These are phyloP conservation scores for Conops quadrifasciatus DNA, from an alignment of 2,888 invertebrate genomes.

Conservation along the genomic window DNA sequence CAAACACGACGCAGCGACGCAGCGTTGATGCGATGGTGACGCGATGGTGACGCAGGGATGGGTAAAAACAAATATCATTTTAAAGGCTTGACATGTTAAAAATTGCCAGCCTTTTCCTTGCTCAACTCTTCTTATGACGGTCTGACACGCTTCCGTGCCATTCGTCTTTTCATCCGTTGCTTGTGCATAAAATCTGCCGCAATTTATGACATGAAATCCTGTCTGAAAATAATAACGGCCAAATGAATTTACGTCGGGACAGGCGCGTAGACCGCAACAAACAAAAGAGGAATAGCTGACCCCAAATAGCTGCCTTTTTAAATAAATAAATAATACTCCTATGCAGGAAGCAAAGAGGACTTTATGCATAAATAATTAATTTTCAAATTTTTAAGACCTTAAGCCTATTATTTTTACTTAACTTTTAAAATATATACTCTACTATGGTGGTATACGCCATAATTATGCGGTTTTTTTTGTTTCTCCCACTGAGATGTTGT, in stretches of 20 bases:
- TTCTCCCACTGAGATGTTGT: too few relatives aligned
- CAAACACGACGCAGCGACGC: background rate
- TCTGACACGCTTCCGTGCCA: background rate
- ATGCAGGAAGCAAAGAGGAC: background rate
- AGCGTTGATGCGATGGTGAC: background rate
- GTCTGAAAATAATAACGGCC: constrained; percentile 20
- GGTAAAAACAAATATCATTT: background rate
- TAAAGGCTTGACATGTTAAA: constrained; percentile 4
- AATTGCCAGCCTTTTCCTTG: background rate
- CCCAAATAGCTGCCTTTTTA: too few relatives aligned
- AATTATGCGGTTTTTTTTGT: too few relatives aligned
- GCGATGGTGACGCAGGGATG: background rate
- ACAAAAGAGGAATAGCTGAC: background rate
- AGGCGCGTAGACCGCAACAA: background rate
- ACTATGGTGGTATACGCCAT: too few relatives aligned
- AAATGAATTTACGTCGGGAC: background rate
- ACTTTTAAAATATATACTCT: too few relatives aligned
- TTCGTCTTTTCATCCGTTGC: constrained; percentile 7
- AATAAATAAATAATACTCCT: too few relatives aligned
- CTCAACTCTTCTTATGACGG: constrained; percentile 4
- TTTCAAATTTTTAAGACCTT: background rate
- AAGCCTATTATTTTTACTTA: too few relatives aligned
- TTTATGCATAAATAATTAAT: too few relatives aligned
- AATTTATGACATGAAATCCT: constrained; percentile 27
- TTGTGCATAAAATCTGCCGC: constrained; percentile 12